These are phyloP conservation scores for Caenorhabditis remanei DNA, from an alignment of 1,140 invertebrate species.

Conservation along the genomic window DNA sequence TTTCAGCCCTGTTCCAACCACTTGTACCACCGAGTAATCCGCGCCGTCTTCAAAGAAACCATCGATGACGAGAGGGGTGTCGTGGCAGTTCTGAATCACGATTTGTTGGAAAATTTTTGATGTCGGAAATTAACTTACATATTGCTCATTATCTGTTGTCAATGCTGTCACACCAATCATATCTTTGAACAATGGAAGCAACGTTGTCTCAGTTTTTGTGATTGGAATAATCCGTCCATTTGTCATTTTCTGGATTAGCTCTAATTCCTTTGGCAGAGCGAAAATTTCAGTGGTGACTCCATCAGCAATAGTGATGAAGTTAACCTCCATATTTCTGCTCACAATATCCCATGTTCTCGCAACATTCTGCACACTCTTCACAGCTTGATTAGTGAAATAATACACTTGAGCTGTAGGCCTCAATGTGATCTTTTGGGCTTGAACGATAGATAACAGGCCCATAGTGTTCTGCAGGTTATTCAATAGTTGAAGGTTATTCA, in stretches of 20 bases:
- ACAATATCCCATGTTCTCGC: neutral
- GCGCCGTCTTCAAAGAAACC: neutral
- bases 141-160: neutral
- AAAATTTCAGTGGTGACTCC: neutral
- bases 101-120: too few relatives aligned
- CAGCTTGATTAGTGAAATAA: conserved; percentile 23
- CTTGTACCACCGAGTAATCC: neutral
- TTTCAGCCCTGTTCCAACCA: too few relatives aligned
- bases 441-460: neutral
- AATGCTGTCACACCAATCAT: neutral
- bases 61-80: neutral
- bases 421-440: neutral
- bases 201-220: neutral
- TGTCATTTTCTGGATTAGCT: neutral
- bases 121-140: neutral
- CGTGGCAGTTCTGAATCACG: neutral
- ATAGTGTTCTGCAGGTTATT: neutral
- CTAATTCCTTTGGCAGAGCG: neutral
- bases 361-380: neutral
- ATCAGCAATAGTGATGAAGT: neutral
- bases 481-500: neutral
- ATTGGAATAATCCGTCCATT: neutral
- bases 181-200: neutral
- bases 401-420: neutral
- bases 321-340: neutral